A percentile compares a stretch with the other conserved stretches of the same genome.
Evolutionary conservation across 2,797 vertebrate genomes (phyloP).

Genomic region (Sebastes hubbsi): DNA sequence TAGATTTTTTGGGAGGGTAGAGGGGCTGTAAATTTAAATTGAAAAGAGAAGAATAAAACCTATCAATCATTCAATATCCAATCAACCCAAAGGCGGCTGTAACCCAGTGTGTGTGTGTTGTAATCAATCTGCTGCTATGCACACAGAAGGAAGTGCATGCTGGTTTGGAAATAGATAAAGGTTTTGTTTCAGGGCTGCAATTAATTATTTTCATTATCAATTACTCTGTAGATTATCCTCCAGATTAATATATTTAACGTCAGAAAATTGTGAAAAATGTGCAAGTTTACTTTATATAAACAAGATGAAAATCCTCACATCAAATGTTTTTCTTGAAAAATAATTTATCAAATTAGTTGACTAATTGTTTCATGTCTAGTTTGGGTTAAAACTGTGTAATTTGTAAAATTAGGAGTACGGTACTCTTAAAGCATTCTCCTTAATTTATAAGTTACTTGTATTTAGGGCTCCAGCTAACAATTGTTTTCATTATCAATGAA

Average conservation of each 20-base stretch:
- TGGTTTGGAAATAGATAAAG: not conserved
- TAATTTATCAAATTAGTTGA: not conserved
- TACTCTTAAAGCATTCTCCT: not conserved
- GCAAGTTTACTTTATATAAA: too few species aligned
- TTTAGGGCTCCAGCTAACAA: not conserved
- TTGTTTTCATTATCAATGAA: too few species aligned
- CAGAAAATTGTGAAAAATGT: not conserved
- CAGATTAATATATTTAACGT: not conserved
- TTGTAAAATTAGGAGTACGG: not conserved
- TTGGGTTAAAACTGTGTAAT: too few species aligned
- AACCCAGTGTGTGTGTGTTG: not conserved
- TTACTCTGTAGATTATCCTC: not conserved
- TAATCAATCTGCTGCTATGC: not conserved
- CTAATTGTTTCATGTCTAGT: too few species aligned
- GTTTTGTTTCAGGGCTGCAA: not conserved
- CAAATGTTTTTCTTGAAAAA: not conserved
- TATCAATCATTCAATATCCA: conserved; percentile 14
- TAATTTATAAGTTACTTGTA: not conserved
- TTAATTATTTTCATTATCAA: not conserved
- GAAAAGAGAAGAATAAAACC: not conserved
- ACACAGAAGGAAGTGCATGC: not conserved
- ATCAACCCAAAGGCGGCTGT: not conserved
- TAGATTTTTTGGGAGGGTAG: too few species aligned
- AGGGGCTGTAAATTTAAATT: not conserved
- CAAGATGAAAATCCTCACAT: not conserved